Base-by-base conservation (phyloP, 2,113 vertebrate genomes). In the Varanus komodoensis region DNA sequence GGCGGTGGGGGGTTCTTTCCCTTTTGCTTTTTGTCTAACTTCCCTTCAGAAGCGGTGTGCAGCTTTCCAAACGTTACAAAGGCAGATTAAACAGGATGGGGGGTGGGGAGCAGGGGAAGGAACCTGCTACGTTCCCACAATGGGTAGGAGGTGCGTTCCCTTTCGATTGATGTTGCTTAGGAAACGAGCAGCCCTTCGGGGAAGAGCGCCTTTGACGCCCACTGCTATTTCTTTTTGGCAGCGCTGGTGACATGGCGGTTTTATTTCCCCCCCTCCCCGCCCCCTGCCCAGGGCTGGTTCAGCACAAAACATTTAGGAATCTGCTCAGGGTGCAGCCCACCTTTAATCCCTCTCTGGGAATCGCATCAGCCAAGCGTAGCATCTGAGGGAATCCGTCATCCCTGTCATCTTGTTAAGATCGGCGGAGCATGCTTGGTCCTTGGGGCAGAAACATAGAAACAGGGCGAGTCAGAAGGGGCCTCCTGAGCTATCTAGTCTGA, bases 21-120 rank as follows among this genome's bases (percentile, higher is more conserved):
- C 25, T 25, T 77, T 34, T 32, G 29, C 86, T n/a, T 54, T 19
- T n/a, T 17, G 29, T 17, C 17, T n/a, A 6, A 19, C 75, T 79
- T 74, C 91, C 90, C 9, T 71, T 80, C 82, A 77, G 68, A 34
- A 79, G 86, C 29, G 73, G 80, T 1, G 92, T 64, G 78, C 14
- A 67, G 52, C 86, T 88, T 69, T 19, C 14, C 9, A 11, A 57
- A n/a, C 64, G 0, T 0, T 34, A 17, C 0, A 44, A 8, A 74
- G 81, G 91, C 89, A 67, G 81, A 25, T 2, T 64, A 4, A 89
- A 83, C 82, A 0, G 0, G 8, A 8, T 7, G 54, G 3, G 38
- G 38, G n/a, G 48, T 14, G 14, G 25, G 12, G 32, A 54, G 32
- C 12, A 61, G 6, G 25, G 86, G 89, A 34, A 29, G 87, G 81